Conservation (phyloP, 2,113 vertebrate genomes). For the Puffinus mauretanicus region DNA sequence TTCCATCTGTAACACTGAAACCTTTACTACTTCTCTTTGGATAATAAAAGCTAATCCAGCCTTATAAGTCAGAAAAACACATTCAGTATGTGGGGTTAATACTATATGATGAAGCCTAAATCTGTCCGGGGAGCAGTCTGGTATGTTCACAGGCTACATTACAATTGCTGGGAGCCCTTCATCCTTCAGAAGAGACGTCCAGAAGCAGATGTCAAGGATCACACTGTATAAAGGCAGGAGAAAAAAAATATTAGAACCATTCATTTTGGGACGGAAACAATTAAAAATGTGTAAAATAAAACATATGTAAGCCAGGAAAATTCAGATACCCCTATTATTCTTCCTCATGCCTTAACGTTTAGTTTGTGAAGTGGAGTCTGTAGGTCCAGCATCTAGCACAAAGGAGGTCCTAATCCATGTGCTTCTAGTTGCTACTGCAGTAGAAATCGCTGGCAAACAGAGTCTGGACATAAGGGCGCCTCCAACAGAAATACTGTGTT, state of each 20-base stretch:
- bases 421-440: neutral
- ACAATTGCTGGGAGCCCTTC: neutral
- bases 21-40: conserved; percentile 17
- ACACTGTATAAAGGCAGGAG: neutral
- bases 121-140: neutral
- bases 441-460: neutral
- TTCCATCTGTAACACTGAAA: conserved; percentile 70
- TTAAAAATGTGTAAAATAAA: neutral
- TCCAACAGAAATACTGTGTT: neutral
- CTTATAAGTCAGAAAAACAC: neutral
- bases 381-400: neutral
- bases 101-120: conserved; percentile 8
- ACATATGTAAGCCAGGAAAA: neutral
- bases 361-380: neutral
- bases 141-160: neutral
- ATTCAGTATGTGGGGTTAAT: neutral
- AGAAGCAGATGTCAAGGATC: conserved; percentile 12
- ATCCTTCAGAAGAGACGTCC: neutral
- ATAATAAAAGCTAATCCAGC: conserved; percentile 51
- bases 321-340: neutral
- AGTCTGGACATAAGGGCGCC: neutral
- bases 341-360: neutral
- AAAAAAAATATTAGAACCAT: neutral
- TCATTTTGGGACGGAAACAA: neutral
- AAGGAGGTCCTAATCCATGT: neutral